phyloP scores from a whole-genome alignment of 2,113 vertebrate genomes.

The Epinephelus moara region DNA sequence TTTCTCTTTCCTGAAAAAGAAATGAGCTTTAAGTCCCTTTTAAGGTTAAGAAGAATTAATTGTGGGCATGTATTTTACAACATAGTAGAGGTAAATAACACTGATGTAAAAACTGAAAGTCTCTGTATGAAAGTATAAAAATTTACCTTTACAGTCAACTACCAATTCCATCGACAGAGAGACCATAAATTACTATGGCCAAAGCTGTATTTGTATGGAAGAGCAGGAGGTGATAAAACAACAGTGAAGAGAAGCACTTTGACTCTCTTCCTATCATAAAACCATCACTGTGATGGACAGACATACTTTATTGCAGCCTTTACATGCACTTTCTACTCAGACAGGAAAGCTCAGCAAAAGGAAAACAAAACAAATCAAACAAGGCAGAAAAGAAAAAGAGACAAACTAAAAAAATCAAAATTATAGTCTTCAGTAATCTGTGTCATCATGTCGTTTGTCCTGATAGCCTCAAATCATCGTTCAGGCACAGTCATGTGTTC shows the following conservation, averaged over 20 bases:
- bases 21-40: slow-evolving; percentile 71
- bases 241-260: slow-evolving; percentile 59
- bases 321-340: slow-evolving; percentile 60
- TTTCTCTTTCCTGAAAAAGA: slow-evolving; percentile 67
- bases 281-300: slow-evolving; percentile 81
- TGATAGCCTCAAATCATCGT: slow-evolving; percentile 46
- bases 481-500: slow-evolving; percentile 67
- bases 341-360: slow-evolving; percentile 56
- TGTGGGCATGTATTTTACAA: slow-evolving; percentile 60
- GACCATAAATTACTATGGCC: slow-evolving; percentile 51
- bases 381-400: slow-evolving; percentile 44
- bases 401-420: slow-evolving; percentile 51
- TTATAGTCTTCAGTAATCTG: slow-evolving; percentile 44
- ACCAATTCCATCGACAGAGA: slow-evolving; percentile 52
- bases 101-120: slow-evolving; percentile 68
- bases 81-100: slow-evolving; percentile 63
- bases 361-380: slow-evolving; percentile 62
- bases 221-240: slow-evolving; percentile 69
- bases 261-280: slow-evolving; percentile 61
- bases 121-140: slow-evolving; percentile 80
- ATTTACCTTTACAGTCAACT: slow-evolving; percentile 68
- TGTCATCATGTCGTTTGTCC: slow-evolving; percentile 55
- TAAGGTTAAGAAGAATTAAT: slow-evolving; percentile 55
- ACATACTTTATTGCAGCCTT: slow-evolving; percentile 71
- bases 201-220: slow-evolving; percentile 68